Evolutionary conservation across 2,888 invertebrate genomes (phyloP), one percentile per base, ranked within the genome.

Genomic region (Epistrophella euchroma): DNA sequence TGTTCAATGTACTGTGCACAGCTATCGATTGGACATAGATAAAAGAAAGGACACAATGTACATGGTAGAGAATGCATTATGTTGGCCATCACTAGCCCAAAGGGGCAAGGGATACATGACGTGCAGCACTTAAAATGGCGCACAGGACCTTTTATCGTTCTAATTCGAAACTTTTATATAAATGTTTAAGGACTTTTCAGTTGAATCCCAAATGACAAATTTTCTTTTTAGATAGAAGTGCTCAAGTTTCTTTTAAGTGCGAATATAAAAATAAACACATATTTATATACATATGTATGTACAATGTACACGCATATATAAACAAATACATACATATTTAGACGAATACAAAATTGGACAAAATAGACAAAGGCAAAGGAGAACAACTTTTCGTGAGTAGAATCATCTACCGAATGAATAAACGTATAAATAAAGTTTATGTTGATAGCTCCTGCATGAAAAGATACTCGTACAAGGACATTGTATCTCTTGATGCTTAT

Each of bases 401-500:
- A 72, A 80, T 25, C 60, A 60, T 60, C 75, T 64, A 79, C 58
- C 25, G 47, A 52, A 78, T 47, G 60, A 68, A 78, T 68, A 72
- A 72, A 73, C 32, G 64, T 47, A 79, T 62, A 58, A 45, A 45
- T 50, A 75, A 32, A 68, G 47, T 68, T 58, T 40, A 56, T 37
- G 47, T 50, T 62, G 25, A 52, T 68, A 64, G 62, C 28, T 35
- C 37, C 9, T 52, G 62, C 6, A 55, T 55, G 50, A 66, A 60
- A 62, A 43, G n/a, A 58, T 74, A 37, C 66, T 50, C 66, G 22
- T 50, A 60, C 81, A 77, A 81, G 81, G 76, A 77, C 72, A 45
- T 60, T 74, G 62, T 58, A 70, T 77, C 47, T 45, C 13, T 77
- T 82, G 62, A 55, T 77, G 62, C 73, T 85, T 64, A 77, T 66